Evolutionary conservation across 2,113 vertebrate species (phyloP).

Genomic region (Calidris pugnax): DNA sequence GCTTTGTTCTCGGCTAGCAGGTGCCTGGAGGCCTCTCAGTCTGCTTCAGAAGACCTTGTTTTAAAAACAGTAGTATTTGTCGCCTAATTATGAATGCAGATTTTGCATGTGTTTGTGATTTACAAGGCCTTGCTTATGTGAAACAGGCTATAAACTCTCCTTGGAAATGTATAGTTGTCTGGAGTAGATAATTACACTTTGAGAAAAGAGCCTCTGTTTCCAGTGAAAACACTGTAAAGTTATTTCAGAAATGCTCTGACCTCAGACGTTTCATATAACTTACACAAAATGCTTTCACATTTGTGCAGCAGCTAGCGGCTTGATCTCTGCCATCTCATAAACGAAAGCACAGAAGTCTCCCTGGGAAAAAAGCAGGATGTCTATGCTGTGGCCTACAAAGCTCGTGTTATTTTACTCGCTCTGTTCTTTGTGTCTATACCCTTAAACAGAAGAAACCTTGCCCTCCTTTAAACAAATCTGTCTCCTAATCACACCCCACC

Average conservation of each 20-base stretch:
- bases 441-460: slow-evolving; percentile 50
- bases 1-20: slow-evolving; percentile 42
- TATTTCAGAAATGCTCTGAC: slow-evolving; percentile 61
- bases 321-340: slow-evolving; percentile 59
- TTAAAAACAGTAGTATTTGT: slow-evolving; percentile 49
- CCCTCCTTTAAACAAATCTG: slow-evolving; percentile 57
- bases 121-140: slow-evolving; percentile 39
- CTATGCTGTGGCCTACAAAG: slow-evolving; percentile 1
- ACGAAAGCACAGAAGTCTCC: slow-evolving; percentile 28
- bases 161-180: slow-evolving; percentile 46
- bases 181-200: slow-evolving; percentile 36
- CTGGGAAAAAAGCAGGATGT: slow-evolving; percentile 33
- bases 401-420: slow-evolving; percentile 49
- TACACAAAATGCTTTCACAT: slow-evolving; percentile 54
- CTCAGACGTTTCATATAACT: slow-evolving; percentile 29
- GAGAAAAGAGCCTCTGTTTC: slow-evolving; percentile 60
- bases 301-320: slow-evolving; percentile 1
- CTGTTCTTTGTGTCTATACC: slow-evolving; percentile 29
- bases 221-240: slow-evolving; percentile 60
- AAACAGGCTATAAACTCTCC: slow-evolving; percentile 30
- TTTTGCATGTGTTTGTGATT: slow-evolving; percentile 62
- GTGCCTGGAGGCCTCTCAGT: slow-evolving; percentile 48
- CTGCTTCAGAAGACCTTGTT: slow-evolving; percentile 26
- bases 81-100: slow-evolving; percentile 37
- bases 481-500: slow-evolving; percentile 1